Evolutionary conservation across 1,140 invertebrate genomes (phyloP).

Genomic region (Euwallacea similis): DNA sequence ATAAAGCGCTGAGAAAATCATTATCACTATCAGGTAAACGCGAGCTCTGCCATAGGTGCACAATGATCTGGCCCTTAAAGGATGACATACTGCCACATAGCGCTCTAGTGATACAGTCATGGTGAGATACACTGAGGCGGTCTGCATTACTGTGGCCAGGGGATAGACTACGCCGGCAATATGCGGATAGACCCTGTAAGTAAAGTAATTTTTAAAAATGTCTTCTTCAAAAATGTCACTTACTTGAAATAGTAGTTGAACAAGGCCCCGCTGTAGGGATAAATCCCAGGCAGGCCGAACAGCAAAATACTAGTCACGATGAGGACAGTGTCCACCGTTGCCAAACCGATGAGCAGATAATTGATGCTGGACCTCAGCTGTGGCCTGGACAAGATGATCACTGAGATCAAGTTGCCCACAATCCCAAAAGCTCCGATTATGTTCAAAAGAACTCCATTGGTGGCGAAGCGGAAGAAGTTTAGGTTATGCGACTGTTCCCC

Average conservation of each 20-base stretch:
- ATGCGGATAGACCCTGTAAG: conserved; percentile 67
- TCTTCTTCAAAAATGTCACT: conserved; percentile 13
- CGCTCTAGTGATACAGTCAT: conserved; percentile 93
- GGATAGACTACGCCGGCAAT: conserved; percentile 85
- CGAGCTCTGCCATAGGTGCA: conserved; percentile 90
- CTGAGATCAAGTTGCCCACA: conserved; percentile 85
- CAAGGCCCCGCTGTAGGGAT: conserved; percentile 74
- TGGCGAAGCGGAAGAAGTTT: conserved; percentile 66
- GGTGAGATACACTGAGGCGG: conserved; percentile 92
- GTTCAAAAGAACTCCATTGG: conserved; percentile 82
- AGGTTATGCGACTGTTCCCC: conserved; percentile 31
- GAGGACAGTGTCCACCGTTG: conserved; percentile 87
- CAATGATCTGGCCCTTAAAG: conserved; percentile 80
- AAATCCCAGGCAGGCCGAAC: conserved; percentile 83
- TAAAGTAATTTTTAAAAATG: background rate
- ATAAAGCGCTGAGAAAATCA: conserved; percentile 81
- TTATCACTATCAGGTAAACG: conserved; percentile 81
- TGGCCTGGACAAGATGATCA: conserved; percentile 86
- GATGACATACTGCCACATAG: conserved; percentile 90
- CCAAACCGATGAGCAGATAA: conserved; percentile 86
- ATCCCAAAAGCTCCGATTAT: conserved; percentile 81
- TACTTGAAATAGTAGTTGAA: conserved; percentile 74
- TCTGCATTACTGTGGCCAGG: conserved; percentile 84
- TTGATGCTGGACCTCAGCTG: conserved; percentile 95
- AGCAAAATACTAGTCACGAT: conserved; percentile 85